Evolutionary conservation across 2,113 vertebrate species (phyloP), one percentile per base, ranked within the genome.

Genomic region (Gila orcuttii): DNA sequence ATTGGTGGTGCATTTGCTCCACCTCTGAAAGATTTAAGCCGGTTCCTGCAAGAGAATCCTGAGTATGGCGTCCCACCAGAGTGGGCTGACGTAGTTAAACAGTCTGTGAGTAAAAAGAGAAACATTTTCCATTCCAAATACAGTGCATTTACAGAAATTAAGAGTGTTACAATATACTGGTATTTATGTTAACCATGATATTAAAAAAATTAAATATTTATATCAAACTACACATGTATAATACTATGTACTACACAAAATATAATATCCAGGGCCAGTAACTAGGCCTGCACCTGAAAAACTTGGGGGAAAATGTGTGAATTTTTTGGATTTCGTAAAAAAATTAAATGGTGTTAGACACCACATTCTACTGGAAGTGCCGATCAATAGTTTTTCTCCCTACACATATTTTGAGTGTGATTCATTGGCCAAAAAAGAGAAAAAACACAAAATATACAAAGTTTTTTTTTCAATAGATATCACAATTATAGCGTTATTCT

Each of bases 41-140:
- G 97, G 83, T 99, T 99, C 93, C 94, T 99, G 86, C 97, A 97
- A 93, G 98, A 99, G 93, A 99, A 99, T 93, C 95, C 96, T 0
- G 98, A 99, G 88, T 99, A 99, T 23, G 98, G 98, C 79, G 96
- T 99, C 78, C 97, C 98, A 87, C 98, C 98, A 36, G 98, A 99
- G 89, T 99, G 98, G 98, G 97, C 96, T 66, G 98, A 98, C 69
- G 97, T 99, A 55, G 98, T 99, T 84, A 99, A 98, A 89, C 97
- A 98, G 76, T 99, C 98, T 91, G 95, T 96, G 79, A 93, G 95
- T 50, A 0, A 23, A 23, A 84, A n/a, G 2, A n/a, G 10, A n/a
- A 4, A 36, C 6, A 12, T 33, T 23, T 69, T 55, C 52, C 21
- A 25, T 17, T 25, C 15, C 5, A 55, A 55, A 57, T 39, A 4